These are phyloP conservation scores for Formica exsecta DNA, from an alignment of 1,140 invertebrate species.

Conservation along the genomic window DNA sequence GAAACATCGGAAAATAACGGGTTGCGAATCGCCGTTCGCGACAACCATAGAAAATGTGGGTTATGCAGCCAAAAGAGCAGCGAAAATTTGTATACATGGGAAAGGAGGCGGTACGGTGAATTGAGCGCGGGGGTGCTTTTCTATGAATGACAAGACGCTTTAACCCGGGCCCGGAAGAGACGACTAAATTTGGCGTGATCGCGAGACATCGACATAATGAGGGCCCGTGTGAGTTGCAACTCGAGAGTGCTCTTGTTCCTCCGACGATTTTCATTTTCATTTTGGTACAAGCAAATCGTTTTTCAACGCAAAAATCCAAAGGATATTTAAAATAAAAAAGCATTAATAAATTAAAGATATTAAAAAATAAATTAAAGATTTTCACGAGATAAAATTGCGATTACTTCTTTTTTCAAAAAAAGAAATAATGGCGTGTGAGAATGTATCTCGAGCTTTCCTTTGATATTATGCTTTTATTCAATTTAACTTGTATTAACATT, in stretches of 20 bases:
- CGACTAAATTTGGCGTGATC: slow-evolving; percentile 79
- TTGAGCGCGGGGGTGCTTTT: slow-evolving; percentile 65
- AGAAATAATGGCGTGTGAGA: not conserved
- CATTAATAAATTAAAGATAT: not conserved
- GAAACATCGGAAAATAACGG: slow-evolving; percentile 83
- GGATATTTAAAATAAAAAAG: not conserved
- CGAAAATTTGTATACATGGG: slow-evolving; percentile 85
- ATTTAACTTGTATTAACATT: not conserved
- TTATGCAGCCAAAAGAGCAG: slow-evolving; percentile 84
- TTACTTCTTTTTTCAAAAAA: not conserved
- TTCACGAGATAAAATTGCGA: not conserved
- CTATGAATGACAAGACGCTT: slow-evolving; percentile 65
- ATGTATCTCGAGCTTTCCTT: not conserved
- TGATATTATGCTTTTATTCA: not conserved
- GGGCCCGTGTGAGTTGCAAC: slow-evolving; percentile 21
- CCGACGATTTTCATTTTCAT: not conserved
- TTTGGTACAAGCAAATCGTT: not conserved
- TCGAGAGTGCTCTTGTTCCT: not conserved
- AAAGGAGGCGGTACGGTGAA: slow-evolving; percentile 76
- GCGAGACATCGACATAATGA: slow-evolving; percentile 72
- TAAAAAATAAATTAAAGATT: not conserved
- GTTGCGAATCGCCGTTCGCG: slow-evolving; percentile 77
- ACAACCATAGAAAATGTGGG: slow-evolving; percentile 84
- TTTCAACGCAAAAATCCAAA: not conserved
- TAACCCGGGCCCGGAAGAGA: slow-evolving; percentile 60